Percentiles rank a stretch among this genome's conserved stretches.
Evolutionary conservation across 2,888 invertebrate species (phyloP).

Genomic region (Andrena marginata): DNA sequence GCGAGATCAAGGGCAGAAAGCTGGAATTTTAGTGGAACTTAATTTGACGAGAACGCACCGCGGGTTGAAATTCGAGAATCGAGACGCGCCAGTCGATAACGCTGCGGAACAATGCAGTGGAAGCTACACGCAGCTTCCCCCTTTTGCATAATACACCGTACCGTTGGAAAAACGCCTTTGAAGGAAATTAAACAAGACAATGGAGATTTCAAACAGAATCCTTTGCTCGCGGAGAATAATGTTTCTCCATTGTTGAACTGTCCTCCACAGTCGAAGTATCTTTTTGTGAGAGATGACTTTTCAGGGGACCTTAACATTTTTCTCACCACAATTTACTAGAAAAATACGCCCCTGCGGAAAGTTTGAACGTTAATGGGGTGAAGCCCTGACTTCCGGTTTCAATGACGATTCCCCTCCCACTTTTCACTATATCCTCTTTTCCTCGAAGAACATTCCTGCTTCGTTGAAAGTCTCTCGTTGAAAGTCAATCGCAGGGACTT

Average conservation of each 20-base stretch:
- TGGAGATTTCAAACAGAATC: background rate
- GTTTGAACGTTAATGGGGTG: too few relatives aligned
- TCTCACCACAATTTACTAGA: too few relatives aligned
- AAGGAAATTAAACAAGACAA: background rate
- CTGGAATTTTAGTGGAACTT: background rate
- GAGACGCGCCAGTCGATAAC: constrained; percentile 38
- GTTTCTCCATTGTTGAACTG: background rate
- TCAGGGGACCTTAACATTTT: too few relatives aligned
- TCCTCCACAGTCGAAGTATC: background rate
- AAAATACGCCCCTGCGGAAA: too few relatives aligned
- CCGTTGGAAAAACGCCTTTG: background rate
- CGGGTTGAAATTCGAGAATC: constrained; percentile 14
- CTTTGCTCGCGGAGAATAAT: background rate
- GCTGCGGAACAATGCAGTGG: constrained; percentile 46
- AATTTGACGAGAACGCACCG: background rate
- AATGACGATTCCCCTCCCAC: too few relatives aligned
- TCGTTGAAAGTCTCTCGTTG: background rate
- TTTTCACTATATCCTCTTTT: background rate
- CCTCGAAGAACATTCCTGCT: background rate
- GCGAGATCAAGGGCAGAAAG: background rate
- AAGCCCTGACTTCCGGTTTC: background rate
- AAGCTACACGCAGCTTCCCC: constrained; percentile 9
- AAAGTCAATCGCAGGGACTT: background rate
- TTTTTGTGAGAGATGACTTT: background rate
- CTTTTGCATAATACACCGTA: constrained; percentile 3